Conservation (phyloP, 2,888 invertebrate genomes). For the Brachyptera putata region DNA sequence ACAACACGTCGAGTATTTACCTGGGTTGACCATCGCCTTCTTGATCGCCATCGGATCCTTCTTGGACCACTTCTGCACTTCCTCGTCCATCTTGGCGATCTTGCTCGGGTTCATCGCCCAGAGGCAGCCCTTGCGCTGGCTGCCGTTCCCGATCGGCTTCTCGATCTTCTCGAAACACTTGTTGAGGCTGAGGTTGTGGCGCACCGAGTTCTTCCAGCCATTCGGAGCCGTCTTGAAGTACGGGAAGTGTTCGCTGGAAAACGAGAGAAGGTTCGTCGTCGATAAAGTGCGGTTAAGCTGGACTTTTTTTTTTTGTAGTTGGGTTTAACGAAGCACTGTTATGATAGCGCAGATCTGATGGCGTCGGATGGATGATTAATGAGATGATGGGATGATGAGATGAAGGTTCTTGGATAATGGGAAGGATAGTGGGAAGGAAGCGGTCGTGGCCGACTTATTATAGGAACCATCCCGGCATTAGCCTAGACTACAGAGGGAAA, state of each 20-base stretch:
- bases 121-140: slow-evolving; percentile 77
- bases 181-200: slow-evolving; percentile 94
- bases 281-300: no score
- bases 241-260: slow-evolving; percentile 90
- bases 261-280: slow-evolving; percentile 34
- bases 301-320: no score
- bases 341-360: no score
- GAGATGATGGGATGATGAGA: no score
- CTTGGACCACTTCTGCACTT: slow-evolving; percentile 95
- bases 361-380: no score
- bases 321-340: no score
- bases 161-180: slow-evolving; percentile 99
- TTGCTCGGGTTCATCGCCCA: slow-evolving; percentile 98
- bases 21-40: slow-evolving; percentile 91
- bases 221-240: slow-evolving; percentile 97
- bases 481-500: no score
- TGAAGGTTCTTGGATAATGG: no score
- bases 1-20: no score
- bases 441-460: no score
- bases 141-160: slow-evolving; percentile 83
- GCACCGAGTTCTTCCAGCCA: slow-evolving; percentile 98
- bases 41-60: slow-evolving; percentile 91
- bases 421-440: no score
- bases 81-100: slow-evolving; percentile 95
- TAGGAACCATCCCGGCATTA: no score